Evolutionary conservation across 2,113 vertebrate species (phyloP).

Genomic region (Phylloscopus trochilus): DNA sequence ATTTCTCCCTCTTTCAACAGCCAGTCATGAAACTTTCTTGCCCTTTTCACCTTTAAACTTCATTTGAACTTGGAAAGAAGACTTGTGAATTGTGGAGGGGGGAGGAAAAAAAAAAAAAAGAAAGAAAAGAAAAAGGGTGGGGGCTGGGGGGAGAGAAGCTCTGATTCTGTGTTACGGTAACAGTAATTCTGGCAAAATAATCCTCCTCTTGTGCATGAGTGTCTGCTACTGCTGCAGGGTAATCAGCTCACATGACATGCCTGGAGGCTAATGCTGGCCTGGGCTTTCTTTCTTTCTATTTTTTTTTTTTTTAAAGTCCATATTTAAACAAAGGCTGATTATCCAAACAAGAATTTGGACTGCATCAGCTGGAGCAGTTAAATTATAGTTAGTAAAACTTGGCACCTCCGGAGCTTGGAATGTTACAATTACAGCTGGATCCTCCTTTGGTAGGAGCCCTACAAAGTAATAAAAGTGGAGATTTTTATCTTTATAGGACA

Average conservation of each 20-base stretch:
- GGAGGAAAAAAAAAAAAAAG: not conserved
- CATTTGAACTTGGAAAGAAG: slow-evolving; percentile 83
- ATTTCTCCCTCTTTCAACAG: slow-evolving; percentile 78
- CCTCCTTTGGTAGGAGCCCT: slow-evolving; percentile 67
- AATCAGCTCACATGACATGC: slow-evolving; percentile 87
- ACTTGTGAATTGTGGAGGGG: slow-evolving; percentile 73
- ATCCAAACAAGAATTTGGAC: slow-evolving; percentile 86
- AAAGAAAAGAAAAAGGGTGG: not conserved
- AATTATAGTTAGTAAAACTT: slow-evolving; percentile 83
- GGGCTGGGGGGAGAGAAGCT: slow-evolving; percentile 50
- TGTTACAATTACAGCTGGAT: slow-evolving; percentile 77
- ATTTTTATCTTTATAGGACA: slow-evolving; percentile 74
- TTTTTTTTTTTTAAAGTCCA: slow-evolving; percentile 3
- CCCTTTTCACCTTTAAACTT: slow-evolving; percentile 88
- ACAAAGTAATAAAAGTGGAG: slow-evolving; percentile 73
- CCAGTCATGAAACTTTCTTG: slow-evolving; percentile 81
- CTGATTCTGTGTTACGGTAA: slow-evolving; percentile 82
- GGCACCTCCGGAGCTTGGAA: slow-evolving; percentile 77
- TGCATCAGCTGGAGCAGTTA: slow-evolving; percentile 71
- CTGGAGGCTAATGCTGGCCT: slow-evolving; percentile 79
- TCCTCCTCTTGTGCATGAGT: slow-evolving; percentile 78
- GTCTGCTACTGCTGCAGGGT: slow-evolving; percentile 78
- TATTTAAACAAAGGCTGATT: slow-evolving; percentile 88
- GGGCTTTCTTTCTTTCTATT: slow-evolving; percentile 15
- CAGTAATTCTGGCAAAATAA: slow-evolving; percentile 80